Evolutionary conservation across 1,140 invertebrate genomes (phyloP), one percentile per base, ranked within the genome.

Genomic region (Aphis craccivora): DNA sequence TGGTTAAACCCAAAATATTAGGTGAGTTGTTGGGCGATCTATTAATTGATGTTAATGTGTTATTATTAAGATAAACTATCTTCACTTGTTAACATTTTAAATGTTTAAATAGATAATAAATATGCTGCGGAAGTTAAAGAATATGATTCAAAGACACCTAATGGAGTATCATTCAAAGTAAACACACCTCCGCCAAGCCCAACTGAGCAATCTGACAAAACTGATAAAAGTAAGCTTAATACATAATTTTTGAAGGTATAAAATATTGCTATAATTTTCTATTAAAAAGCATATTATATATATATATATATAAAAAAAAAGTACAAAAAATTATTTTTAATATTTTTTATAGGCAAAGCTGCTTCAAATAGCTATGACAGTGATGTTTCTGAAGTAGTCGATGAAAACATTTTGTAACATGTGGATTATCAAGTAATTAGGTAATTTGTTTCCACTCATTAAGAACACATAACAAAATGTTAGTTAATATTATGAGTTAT

Each of bases 81-180:
- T n/a, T n/a, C 2, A n/a, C 18, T 35, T 89, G 4, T 89, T 51
- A 67, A 76, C 11, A 92, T 83, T n/a, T 23, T 40, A 25, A 55
- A 91, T 81, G 23, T 20, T 92, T 55, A 43, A 51, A 51, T 20
- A 93, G 91, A 93, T 86, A 37, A 93, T 53, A 93, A 93, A 30
- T 93, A 93, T 93, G 91, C 91, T 37, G 91, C 81, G 1, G 91
- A 93, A 55, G 91, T 93, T 53, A 93, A 93, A 55, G 91, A 93
- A 1, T 83, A 83, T 84, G 91, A 92, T 84, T 40, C 45, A 2
- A 92, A 92, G 45, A 53, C 20, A 84, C 9, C 76, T 20, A 92
- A 92, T 53, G 91, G 91, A 18, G 22, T 92, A 25, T 37, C 53
- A 20, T 35, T 7, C 2, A 90, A 60, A 30, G 20, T 90, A 40